Conservation (phyloP, 2,888 invertebrate genomes). For the Pollenia griseotomentosa region DNA sequence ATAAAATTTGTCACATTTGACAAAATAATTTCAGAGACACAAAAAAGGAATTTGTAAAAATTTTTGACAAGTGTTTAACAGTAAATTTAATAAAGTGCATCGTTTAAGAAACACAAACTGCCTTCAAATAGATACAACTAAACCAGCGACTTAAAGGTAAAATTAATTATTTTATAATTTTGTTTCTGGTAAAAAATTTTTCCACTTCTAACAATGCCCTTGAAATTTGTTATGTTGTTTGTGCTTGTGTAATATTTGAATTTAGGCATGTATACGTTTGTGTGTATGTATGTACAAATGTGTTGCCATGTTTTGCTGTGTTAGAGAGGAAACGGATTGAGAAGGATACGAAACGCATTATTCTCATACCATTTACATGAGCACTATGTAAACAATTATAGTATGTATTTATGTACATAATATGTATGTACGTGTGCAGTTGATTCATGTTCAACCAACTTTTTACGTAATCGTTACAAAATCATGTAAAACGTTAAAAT, state of each 20-base stretch:
- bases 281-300: slow-evolving; percentile 1
- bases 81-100: slow-evolving; percentile 9
- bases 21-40: neutral
- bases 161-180: neutral
- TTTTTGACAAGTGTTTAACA: slow-evolving; percentile 28
- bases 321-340: slow-evolving; percentile 17
- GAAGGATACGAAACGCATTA: slow-evolving; percentile 23
- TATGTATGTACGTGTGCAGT: slow-evolving; percentile 15
- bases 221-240: slow-evolving; percentile 7
- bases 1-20: slow-evolving; percentile 26
- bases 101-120: slow-evolving; percentile 10
- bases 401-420: too few species aligned
- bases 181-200: neutral
- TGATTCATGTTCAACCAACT: slow-evolving; percentile 6
- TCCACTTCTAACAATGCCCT: slow-evolving; percentile 23
- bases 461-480: slow-evolving; percentile 39
- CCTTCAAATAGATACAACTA: neutral
- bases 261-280: neutral
- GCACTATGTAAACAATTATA: too few species aligned
- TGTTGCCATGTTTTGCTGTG: slow-evolving; percentile 6
- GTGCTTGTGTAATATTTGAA: slow-evolving; percentile 4
- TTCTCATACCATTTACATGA: too few species aligned
- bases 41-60: neutral
- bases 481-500: neutral
- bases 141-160: slow-evolving; percentile 16